Evolutionary conservation across 2,797 vertebrate species (phyloP), one percentile per base, ranked within the genome.

Genomic region (Zenarchopterus dispar): DNA sequence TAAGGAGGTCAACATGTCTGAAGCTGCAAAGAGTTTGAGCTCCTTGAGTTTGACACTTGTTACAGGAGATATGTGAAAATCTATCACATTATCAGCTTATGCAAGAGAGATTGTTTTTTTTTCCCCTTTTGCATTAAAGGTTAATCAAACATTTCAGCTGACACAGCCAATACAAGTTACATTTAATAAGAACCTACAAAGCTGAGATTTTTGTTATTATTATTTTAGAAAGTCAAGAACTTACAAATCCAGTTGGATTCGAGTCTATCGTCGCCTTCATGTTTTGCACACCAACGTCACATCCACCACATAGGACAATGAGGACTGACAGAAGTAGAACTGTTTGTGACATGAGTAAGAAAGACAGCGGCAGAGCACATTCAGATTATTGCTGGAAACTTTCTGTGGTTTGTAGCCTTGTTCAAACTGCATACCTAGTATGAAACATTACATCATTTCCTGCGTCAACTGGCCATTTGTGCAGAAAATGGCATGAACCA

Each of bases 211-310:
- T 5, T 46, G 1, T 15, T 39, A 6, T 23, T 54, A 22, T 28
- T 28, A 39, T 13, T 17, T 5, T 28, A 48, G 8, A 39, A 19
- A 44, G 4, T 13, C 5, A 31, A 24, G 18, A 55, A 67, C 94
- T 94, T 82, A 94, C 94, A 89, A 94, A 94, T 81, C 85, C 91
- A 54, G 42, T 75, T 0, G 87, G 83, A 83, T 92, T 91, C 1
- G 62, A 65, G 67, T 90, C 82, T 39, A 93, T 90, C 4, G 88
- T 84, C 0, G 10, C 31, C 72, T 91, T 88, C 39, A 94, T 84
- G 58, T 91, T 91, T 70, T 45, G 77, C 50, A 92, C 87, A 44
- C 69, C 84, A 88, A 77, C 75, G 44, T 86, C 61, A 74, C 93
- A 94, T 76, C 89, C 92, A 78, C 84, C 87, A 83, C 90, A 93